Evolutionary conservation across 2,113 vertebrate species (phyloP).

Genomic region (Megaceryle maxima): DNA sequence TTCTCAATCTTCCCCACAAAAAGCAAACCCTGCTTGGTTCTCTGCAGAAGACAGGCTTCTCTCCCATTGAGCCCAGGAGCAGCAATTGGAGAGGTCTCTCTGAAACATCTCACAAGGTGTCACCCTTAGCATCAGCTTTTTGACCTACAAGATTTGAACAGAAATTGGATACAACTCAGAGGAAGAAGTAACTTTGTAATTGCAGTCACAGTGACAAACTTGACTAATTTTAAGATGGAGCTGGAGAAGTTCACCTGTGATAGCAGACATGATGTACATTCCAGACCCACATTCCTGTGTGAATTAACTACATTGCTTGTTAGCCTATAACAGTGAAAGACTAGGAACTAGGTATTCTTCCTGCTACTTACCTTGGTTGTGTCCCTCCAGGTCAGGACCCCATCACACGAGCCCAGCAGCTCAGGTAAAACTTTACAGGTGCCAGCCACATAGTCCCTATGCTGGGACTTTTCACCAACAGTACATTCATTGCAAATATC

Average conservation of each 20-base stretch:
- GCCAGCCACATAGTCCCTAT: not conserved
- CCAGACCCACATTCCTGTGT: not conserved
- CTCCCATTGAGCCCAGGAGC: not conserved
- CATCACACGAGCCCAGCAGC: not conserved
- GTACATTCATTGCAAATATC: not conserved
- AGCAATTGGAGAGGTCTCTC: not conserved
- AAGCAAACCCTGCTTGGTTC: not conserved
- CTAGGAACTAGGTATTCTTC: not conserved
- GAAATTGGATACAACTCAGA: not conserved
- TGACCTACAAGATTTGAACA: not conserved
- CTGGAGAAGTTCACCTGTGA: not conserved
- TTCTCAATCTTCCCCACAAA: not conserved
- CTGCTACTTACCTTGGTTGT: not conserved
- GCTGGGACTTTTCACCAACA: not conserved
- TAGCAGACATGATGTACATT: not conserved
- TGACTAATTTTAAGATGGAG: not conserved
- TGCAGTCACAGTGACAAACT: not conserved
- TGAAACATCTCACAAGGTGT: not conserved
- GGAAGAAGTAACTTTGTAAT: not conserved
- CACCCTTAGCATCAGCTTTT: not conserved
- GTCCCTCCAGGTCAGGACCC: not conserved
- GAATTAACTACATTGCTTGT: not conserved
- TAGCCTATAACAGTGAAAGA: not conserved
- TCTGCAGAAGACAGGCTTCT: not conserved
- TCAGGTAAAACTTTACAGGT: not conserved